Evolutionary conservation across 37 sponge, comb jelly and placozoan genomes (phyloP).

Genomic region (Aplysina aerophoba): DNA sequence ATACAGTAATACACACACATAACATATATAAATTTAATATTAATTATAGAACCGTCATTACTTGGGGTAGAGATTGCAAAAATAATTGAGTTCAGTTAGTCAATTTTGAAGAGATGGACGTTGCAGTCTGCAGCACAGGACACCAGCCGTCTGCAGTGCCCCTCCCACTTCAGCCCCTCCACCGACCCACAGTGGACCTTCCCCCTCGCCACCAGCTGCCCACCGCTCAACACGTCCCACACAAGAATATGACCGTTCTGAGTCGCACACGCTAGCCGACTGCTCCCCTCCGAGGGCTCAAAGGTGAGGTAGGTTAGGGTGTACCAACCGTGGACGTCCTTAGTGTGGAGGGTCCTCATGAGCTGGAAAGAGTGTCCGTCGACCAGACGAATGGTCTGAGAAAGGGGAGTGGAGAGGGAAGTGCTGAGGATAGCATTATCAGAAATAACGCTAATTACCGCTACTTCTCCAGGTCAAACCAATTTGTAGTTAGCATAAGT

Average conservation of each 20-base stretch:
- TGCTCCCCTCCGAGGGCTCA: background rate
- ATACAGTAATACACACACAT: background rate
- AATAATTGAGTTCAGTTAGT: background rate
- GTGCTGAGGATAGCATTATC: too few relatives aligned
- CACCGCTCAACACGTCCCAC: constrained; percentile 34
- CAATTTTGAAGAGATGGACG: constrained; percentile 32
- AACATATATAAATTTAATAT: background rate
- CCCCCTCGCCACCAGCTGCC: constrained; percentile 23
- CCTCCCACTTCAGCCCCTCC: constrained; percentile 57
- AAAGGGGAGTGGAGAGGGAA: background rate
- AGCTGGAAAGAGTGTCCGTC: constrained; percentile 44
- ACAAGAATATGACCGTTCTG: constrained; percentile 72
- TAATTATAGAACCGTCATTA: background rate
- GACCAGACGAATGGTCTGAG: constrained; percentile 5
- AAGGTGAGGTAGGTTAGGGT: constrained; percentile 75
- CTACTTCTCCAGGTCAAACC: too few relatives aligned
- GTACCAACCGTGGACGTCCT: constrained; percentile 73
- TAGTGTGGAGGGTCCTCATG: constrained; percentile 40
- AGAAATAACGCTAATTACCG: too few relatives aligned
- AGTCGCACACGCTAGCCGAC: constrained; percentile 45
- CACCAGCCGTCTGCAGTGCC: constrained; percentile 7
- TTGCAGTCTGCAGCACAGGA: constrained; percentile 72
- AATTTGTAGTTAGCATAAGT: too few relatives aligned
- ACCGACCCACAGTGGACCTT: constrained; percentile 69
- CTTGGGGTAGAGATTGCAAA: background rate